Base-by-base conservation (phyloP, 2,888 invertebrate species). In the Temnothorax unifasciatus region DNA sequence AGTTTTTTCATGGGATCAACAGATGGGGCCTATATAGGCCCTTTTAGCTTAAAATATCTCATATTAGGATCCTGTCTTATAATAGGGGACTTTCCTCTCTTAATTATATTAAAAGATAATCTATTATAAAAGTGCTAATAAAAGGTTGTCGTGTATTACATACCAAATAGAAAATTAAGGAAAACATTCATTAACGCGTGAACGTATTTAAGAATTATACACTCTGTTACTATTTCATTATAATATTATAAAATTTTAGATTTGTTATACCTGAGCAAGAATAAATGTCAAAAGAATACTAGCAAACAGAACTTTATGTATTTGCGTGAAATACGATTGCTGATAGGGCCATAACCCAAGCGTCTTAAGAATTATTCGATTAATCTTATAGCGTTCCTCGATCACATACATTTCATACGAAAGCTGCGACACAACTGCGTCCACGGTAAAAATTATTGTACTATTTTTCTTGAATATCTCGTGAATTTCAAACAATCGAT, bases 341-440 rank as follows among this genome's bases (percentile, higher is more conserved):
- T 82, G 52, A 34, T 59, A 82, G 0, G 84, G 84, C 68, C 79
- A 84, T 68, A 85, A 25, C 9, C 74, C 82, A 68, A 87, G 34
- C 6, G n/a, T n/a, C 44, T 50, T 25, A 29, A 79, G 74, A 57
- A 82, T 18, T 63, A 85, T 18, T 25, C 29, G 52, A 69, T 57
- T 84, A 21, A 57, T 8, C 52, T 84, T 59, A 50, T 84, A 86
- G 5, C 52, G 74, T 47, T 71, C 47, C 21, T 13, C 34, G 57
- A 59, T 34, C 11, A 38, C 18, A 13, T 25, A 18, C 73, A 79
- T 59, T 73, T 79, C 47, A 44, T 21, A 69, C 21, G 13, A 38
- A 5, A 59, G 3, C 4, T 25, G 1, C 13, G 57, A 79, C 5
- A 21, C 5, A n/a, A 79, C n/a, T 79, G 44, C 2, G 1, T 47